Evolutionary conservation across 2,888 invertebrate species (phyloP), one percentile per base, ranked within the genome.

Genomic region (Cataglyphis altisquamis): DNA sequence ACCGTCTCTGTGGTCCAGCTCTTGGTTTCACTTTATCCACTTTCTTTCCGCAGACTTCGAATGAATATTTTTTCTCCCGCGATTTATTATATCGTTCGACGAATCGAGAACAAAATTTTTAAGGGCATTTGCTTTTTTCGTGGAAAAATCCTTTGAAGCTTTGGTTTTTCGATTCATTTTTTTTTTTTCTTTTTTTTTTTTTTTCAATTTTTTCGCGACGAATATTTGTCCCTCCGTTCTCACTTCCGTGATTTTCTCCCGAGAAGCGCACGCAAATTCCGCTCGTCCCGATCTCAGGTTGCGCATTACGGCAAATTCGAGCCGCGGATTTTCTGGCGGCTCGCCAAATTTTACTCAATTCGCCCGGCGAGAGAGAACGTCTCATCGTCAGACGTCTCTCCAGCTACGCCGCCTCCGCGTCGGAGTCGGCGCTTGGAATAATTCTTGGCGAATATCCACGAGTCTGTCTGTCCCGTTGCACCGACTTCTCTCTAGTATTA

Each of bases 381-480:
- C 60, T 32, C 32, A 32, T 32, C 32, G 32, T 32, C 45, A 32
- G 32, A 70, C 45, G 70, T 72, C 48, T 78, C 45, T 80, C 78
- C 78, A 80, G 78, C 45, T 45, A 12, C 60, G 60, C 60, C 60
- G 36, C 78, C 70, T 78, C 45, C 78, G n/a, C 78, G 36, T 78
- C 70, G 60, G 36, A 57, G 60, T 48, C 78, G 72, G 60, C 18
- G 48, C 78, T 80, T 72, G 78, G 78, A 80, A 80, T 80, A 80
- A 80, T 72, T 80, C 78, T 80, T 80, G 78, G 78, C 78, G 36
- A 6, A 62, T 32, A 48, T 70, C 78, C 78, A 80, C 72, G 70
- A 72, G 78, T 64, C 60, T 45, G 78, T 80, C 78, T 80, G 36
- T n/a, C 60, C 60, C 72, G 18, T 18, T 36, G 72, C 72, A 72